Percentiles rank a stretch among this genome's conserved stretches.
phyloP scores from a whole-genome alignment of 2,113 vertebrate species.

The Chloropsis hardwickii region DNA sequence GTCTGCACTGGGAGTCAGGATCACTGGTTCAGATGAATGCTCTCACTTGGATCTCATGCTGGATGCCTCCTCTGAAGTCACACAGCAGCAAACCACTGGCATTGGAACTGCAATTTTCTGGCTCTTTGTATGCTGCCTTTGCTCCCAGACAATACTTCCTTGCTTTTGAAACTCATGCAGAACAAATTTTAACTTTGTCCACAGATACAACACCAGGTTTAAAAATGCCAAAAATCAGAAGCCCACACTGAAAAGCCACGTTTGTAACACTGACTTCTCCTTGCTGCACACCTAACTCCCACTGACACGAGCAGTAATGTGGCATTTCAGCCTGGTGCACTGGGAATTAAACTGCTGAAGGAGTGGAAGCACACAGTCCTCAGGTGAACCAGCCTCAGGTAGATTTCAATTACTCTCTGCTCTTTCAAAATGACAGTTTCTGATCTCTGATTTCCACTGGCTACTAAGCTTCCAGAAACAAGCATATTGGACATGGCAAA shows the following conservation, averaged over 20 bases:
- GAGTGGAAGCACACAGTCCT: neutral
- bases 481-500: neutral
- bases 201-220: neutral
- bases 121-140: neutral
- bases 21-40: neutral
- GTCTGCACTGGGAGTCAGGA: neutral
- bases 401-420: slow-evolving; percentile 6
- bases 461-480: neutral
- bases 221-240: neutral
- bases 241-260: neutral
- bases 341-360: neutral
- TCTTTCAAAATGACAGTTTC: slow-evolving; percentile 25
- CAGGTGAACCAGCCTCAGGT: neutral
- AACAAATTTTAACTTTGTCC: neutral
- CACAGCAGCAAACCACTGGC: neutral
- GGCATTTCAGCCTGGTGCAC: neutral
- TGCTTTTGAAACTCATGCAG: neutral
- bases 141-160: neutral
- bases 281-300: neutral
- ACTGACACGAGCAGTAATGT: neutral
- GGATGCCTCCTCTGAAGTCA: neutral
- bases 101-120: neutral
- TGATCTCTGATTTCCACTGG: neutral
- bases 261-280: neutral
- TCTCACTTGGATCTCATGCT: neutral